Percentiles rank a stretch among this genome's conserved stretches.
These are phyloP conservation scores for Nomada ruficornis DNA, from an alignment of 2,888 invertebrate genomes.

Conservation along the genomic window DNA sequence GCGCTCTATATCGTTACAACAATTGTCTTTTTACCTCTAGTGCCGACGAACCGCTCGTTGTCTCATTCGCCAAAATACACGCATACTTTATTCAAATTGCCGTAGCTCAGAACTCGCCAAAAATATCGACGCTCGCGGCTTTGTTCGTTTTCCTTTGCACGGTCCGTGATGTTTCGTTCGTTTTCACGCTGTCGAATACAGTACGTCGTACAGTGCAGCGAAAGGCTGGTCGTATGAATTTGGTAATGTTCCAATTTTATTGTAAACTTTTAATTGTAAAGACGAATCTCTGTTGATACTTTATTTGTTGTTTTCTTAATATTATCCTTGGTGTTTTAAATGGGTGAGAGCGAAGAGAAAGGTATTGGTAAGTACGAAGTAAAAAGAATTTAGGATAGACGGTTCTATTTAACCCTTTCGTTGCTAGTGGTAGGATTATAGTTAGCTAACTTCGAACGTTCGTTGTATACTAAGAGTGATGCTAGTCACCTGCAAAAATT, in stretches of 20 bases:
- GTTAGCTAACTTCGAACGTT: too few relatives aligned
- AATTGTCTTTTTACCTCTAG: slow-evolving; percentile 61
- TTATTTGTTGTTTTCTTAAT: background rate
- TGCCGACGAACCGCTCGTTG: slow-evolving; percentile 54
- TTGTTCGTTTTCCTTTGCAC: background rate
- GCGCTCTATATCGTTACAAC: slow-evolving; percentile 38
- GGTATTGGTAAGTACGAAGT: background rate
- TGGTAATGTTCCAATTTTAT: background rate
- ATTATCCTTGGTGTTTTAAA: background rate
- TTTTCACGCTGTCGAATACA: background rate
- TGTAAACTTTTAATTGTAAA: background rate
- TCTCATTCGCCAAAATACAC: slow-evolving; percentile 57
- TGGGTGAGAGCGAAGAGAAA: background rate
- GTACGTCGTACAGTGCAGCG: background rate
- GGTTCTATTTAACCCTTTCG: too few relatives aligned
- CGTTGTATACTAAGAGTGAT: too few relatives aligned
- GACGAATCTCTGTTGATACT: background rate
- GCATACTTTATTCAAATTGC: slow-evolving; percentile 60
- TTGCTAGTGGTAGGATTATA: too few relatives aligned
- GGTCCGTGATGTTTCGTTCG: background rate
- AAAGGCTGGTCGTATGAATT: background rate
- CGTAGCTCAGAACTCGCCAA: slow-evolving; percentile 60
- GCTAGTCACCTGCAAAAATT: too few relatives aligned
- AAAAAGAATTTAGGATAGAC: too few relatives aligned
- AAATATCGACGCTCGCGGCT: slow-evolving; percentile 47